phyloP scores from a whole-genome alignment of 2,888 invertebrate species.

The Macaria liturata region DNA sequence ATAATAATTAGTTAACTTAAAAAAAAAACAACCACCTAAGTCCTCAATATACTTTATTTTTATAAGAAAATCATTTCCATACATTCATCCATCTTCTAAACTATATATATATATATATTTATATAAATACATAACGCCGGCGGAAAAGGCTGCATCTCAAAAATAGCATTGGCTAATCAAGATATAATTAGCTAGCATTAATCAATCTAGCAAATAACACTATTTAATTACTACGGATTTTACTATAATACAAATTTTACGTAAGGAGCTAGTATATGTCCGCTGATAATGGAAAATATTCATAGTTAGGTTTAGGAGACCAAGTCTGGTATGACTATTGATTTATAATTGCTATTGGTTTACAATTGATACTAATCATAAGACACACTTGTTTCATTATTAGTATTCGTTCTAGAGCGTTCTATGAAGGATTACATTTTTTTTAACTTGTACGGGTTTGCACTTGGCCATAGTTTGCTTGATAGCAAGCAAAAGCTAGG shows the following conservation, averaged over 20 bases:
- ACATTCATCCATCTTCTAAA: slow-evolving; percentile 72
- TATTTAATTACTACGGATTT: slow-evolving; percentile 64
- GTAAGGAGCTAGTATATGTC: slow-evolving; percentile 53
- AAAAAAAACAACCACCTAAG: slow-evolving; percentile 41
- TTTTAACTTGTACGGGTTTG: no score
- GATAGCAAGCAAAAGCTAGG: no score
- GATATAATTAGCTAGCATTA: slow-evolving; percentile 77
- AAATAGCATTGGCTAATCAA: slow-evolving; percentile 81
- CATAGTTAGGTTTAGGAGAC: no score
- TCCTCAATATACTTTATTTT: slow-evolving; percentile 79
- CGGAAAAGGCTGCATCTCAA: slow-evolving; percentile 77
- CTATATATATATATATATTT: slow-evolving; percentile 54
- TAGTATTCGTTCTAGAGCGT: no score
- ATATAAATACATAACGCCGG: slow-evolving; percentile 76
- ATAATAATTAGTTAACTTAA: no score
- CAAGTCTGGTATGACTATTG: no score
- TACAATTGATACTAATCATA: no score
- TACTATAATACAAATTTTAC: slow-evolving; percentile 65
- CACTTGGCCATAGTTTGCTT: no score
- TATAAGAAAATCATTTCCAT: slow-evolving; percentile 81
- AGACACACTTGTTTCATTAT: no score
- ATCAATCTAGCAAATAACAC: slow-evolving; percentile 44
- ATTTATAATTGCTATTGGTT: no score
- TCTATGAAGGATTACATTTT: no score
- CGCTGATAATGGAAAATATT: slow-evolving; percentile 19